Evolutionary conservation across 2,113 vertebrate species (phyloP).

Genomic region (Pantherophis guttatus): DNA sequence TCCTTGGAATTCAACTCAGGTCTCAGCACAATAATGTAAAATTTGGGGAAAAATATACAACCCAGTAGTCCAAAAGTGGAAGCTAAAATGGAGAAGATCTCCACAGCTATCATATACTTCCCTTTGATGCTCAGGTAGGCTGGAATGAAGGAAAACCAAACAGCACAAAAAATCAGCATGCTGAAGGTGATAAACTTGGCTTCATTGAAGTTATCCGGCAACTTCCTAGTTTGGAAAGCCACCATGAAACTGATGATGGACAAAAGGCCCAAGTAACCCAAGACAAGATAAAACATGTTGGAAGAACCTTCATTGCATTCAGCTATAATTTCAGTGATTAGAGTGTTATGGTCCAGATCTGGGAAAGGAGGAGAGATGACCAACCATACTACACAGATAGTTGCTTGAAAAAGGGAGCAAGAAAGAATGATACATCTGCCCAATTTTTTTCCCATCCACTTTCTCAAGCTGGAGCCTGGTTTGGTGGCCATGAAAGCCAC

Average conservation of each 20-base stretch:
- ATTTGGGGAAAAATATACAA: background rate
- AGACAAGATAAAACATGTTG: background rate
- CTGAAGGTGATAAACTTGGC: background rate
- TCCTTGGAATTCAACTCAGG: background rate
- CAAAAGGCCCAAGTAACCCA: background rate
- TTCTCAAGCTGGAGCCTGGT: background rate
- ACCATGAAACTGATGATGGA: background rate
- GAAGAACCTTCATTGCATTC: background rate
- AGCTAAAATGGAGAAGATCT: background rate
- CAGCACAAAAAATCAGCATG: background rate
- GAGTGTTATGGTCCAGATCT: background rate
- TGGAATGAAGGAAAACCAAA: background rate
- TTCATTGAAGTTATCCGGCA: background rate
- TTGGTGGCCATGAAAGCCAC: background rate
- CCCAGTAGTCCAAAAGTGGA: background rate
- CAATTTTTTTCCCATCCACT: background rate
- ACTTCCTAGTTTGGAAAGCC: background rate
- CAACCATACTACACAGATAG: background rate
- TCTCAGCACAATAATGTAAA: background rate
- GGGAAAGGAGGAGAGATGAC: background rate
- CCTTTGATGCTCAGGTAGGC: background rate
- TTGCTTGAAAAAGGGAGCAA: background rate
- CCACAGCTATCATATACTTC: background rate
- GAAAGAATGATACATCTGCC: background rate
- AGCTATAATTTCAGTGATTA: background rate